These are phyloP conservation scores for Scalopus aquaticus DNA, from an alignment of 2,113 vertebrate genomes.

Conservation along the genomic window DNA sequence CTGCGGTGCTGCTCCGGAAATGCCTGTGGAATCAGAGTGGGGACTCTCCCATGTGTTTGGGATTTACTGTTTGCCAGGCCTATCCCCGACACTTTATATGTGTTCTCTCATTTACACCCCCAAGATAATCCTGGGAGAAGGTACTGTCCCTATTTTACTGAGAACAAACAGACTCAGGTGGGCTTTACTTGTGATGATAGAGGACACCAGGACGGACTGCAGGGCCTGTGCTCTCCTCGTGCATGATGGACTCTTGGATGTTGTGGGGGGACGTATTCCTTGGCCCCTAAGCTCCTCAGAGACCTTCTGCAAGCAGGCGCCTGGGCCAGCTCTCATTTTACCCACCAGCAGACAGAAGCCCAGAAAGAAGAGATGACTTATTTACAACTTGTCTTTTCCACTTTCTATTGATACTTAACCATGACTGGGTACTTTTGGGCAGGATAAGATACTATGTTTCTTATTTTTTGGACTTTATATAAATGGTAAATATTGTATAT, in stretches of 20 bases:
- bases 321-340: constrained; percentile 32
- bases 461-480: neutral
- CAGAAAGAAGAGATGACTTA: neutral
- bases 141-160: neutral
- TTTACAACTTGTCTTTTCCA: neutral
- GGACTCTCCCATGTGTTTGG: constrained; percentile 53
- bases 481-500: neutral
- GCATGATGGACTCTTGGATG: neutral
- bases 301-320: neutral
- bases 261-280: neutral
- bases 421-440: neutral
- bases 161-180: constrained; percentile 18
- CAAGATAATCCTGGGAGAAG: constrained; percentile 5
- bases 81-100: constrained; percentile 14
- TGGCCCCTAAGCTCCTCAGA: neutral
- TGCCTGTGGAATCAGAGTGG: constrained; percentile 64
- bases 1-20: constrained; percentile 63
- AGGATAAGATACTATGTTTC: neutral
- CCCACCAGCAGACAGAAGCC: neutral
- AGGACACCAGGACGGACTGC: neutral
- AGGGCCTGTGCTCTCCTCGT: neutral
- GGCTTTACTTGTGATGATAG: neutral
- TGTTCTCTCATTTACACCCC: constrained; percentile 49
- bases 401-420: neutral
- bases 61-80: constrained; percentile 59